phyloP scores from a whole-genome alignment of 2,113 vertebrate species.

The Galemys pyrenaicus region DNA sequence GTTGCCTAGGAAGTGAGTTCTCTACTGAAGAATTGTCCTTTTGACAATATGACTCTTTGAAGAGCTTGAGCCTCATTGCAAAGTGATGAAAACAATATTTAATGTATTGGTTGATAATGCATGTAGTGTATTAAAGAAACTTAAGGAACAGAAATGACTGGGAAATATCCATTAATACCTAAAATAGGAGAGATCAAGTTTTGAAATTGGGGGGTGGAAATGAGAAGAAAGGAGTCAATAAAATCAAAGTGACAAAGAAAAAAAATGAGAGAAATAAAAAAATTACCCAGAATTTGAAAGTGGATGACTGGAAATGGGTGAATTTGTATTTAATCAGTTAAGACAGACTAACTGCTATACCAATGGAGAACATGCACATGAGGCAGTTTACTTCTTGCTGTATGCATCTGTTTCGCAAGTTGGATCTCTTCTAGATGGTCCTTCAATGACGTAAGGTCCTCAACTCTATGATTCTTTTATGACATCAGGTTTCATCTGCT shows the following conservation, averaged over 20 bases:
- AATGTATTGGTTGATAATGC: not conserved
- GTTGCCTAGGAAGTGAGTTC: not conserved
- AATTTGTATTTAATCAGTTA: not conserved
- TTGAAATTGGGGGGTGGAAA: not conserved
- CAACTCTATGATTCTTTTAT: not conserved
- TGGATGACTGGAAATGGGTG: not conserved
- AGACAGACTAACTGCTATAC: no score
- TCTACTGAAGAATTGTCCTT: not conserved
- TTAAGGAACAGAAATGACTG: not conserved
- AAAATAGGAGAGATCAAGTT: not conserved
- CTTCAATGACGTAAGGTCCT: not conserved
- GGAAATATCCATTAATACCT: not conserved
- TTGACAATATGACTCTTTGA: not conserved
- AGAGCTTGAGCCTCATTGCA: not conserved
- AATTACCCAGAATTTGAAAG: not conserved
- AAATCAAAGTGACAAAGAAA: not conserved
- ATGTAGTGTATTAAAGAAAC: not conserved
- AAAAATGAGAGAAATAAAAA: not conserved
- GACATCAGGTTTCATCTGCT: not conserved
- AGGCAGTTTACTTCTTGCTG: not conserved
- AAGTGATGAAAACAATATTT: not conserved
- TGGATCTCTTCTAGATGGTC: not conserved
- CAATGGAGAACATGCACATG: rapidly evolving
- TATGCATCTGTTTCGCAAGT: not conserved
- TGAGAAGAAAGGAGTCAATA: not conserved